Percentiles rank a stretch among this genome's conserved stretches.
Conservation (phyloP, 92 coral and sea anemone species). For the Phymanthus crucifer region DNA sequence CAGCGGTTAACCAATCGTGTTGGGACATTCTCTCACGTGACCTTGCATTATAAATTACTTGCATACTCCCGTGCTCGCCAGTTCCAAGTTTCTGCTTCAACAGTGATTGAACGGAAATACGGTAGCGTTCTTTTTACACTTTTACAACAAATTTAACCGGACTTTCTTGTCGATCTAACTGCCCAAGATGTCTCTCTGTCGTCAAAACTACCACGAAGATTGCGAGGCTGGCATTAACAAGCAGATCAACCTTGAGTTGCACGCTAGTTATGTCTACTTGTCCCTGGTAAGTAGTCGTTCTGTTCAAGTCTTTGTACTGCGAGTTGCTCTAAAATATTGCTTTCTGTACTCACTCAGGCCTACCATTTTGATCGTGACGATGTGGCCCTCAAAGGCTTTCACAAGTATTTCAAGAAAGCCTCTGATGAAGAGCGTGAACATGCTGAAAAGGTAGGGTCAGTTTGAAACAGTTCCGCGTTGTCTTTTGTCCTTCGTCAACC, state of each 20-base stretch:
- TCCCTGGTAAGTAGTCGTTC: constrained; percentile 65
- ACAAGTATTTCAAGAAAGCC: constrained; percentile 82
- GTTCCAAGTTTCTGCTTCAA: constrained; percentile 86
- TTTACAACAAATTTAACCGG: neutral
- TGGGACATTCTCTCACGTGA: constrained; percentile 10
- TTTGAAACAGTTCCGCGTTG: neutral
- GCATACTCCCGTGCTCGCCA: neutral
- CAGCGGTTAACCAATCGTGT: neutral
- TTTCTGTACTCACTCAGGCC: constrained; percentile 54
- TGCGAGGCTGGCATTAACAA: constrained; percentile 97
- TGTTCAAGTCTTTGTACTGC: neutral
- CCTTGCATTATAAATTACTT: neutral
- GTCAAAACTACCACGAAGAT: constrained; percentile 92
- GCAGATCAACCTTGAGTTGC: constrained; percentile 97
- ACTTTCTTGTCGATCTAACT: neutral
- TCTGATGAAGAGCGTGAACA: constrained; percentile 94
- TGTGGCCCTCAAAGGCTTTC: constrained; percentile 83
- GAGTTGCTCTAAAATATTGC: neutral
- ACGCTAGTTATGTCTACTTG: constrained; percentile 87
- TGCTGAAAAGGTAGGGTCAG: constrained; percentile 70
- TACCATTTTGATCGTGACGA: constrained; percentile 97
- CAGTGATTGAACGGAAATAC: constrained; percentile 98
- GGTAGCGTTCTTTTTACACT: neutral
- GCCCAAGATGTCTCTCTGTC: constrained; percentile 69
- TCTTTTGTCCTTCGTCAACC: neutral